Base-by-base conservation (phyloP, 2,888 invertebrate genomes). In the Minunthozetes semirufus region DNA sequence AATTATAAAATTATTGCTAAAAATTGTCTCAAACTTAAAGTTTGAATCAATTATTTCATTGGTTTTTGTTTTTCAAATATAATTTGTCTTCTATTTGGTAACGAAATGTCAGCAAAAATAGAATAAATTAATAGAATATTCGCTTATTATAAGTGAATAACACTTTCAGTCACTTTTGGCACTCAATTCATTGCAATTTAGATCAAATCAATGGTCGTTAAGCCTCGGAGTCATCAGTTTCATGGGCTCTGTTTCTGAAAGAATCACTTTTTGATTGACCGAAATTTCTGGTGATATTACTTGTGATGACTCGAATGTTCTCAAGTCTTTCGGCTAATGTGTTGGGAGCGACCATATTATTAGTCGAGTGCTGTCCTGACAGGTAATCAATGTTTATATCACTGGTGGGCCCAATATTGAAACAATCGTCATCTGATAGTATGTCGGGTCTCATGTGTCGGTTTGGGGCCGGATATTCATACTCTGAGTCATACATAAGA, bases 401-500 rank as follows among this genome's bases (percentile, higher is more conserved):
- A 78, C 82, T 83, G 71, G 81, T 80, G 1, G 81, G 81, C 42
- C 82, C 83, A 2, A 80, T 80, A 25, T 81, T 79, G 78, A 82
- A 83, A 75, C 81, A 82, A 73, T 84, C 84, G 61, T 84, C 84
- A 77, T 84, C 84, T 77, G 83, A 83, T 42, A 81, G 80, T 81
- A 84, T 81, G 4, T 83, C 83, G 1, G 87, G 84, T 22, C 68
- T 68, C 33, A 68, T 17, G 77, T 87, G 84, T 80, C 87, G 88
- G 81, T 88, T 88, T 9, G 68, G 42, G 6, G 68, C 68, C 68
- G 68, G 46, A 25, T 68, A 68, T 81, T 89, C 89, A 81, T 88
- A 88, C 80, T 89, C 89, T 6, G 88, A 88, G 81, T 92, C 91
- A 83, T 93, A 93, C 79, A 93, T 88, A 72, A 90, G 90, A 83